Conservation (phyloP, 2,797 vertebrate genomes). For the Loris lydekkerianus region DNA sequence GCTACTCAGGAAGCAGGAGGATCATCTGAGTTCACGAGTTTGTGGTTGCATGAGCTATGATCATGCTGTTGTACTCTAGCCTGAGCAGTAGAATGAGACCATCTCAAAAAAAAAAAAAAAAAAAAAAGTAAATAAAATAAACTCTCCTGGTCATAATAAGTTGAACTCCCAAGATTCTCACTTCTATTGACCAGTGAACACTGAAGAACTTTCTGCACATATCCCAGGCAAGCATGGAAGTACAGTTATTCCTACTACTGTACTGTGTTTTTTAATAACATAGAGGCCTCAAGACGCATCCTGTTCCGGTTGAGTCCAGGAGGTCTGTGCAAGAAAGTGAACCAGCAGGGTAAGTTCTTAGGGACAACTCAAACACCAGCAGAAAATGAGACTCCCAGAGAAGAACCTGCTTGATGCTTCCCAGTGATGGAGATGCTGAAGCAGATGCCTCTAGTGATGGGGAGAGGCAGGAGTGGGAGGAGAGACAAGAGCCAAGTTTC, state of each 20-base stretch:
- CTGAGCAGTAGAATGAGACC: background rate
- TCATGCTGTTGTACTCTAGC: background rate
- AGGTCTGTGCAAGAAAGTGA: background rate
- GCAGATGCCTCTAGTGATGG: background rate
- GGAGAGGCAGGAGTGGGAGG: background rate
- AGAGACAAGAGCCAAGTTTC: conserved; percentile 57
- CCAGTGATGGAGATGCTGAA: background rate
- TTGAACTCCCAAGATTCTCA: background rate
- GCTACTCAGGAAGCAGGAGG: background rate
- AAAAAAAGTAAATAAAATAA: background rate
- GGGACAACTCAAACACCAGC: background rate
- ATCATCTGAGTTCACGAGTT: background rate
- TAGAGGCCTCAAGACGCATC: background rate
- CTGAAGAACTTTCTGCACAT: background rate
- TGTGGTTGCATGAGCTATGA: background rate
- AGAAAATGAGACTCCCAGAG: background rate
- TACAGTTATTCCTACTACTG: background rate
- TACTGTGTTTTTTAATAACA: background rate
- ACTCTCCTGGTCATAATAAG: background rate
- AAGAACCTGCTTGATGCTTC: background rate
- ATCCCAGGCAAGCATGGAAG: background rate
- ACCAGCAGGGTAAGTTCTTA: background rate
- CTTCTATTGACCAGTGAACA: background rate
- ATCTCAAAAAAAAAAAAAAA: background rate
- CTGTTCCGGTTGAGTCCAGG: background rate